Conservation (phyloP, 2,888 invertebrate species). For the Hoplodrina blanda region DNA sequence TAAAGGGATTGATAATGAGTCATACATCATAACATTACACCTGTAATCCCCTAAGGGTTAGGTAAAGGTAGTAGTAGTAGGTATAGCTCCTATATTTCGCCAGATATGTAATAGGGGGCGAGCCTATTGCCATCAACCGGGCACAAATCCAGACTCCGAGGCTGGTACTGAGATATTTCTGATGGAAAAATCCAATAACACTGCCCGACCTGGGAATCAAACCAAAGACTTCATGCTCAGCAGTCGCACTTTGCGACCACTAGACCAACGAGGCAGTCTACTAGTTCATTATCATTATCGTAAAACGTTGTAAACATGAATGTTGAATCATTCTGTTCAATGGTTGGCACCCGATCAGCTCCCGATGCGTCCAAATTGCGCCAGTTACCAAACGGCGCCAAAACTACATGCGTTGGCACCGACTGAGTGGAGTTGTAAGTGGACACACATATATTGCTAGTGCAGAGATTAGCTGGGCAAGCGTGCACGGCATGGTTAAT, state of each 20-base stretch:
- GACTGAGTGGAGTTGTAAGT: constrained; percentile 16
- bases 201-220: too few relatives aligned
- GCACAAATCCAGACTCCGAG: too few relatives aligned
- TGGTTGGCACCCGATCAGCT: constrained; percentile 30
- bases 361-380: constrained; percentile 36
- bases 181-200: too few relatives aligned
- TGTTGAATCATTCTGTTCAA: constrained; percentile 30
- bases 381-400: constrained; percentile 43
- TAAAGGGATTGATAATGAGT: neutral
- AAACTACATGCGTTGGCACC: constrained; percentile 39
- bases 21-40: too few relatives aligned
- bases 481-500: neutral
- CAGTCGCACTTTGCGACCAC: too few relatives aligned
- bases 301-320: constrained; percentile 9
- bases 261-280: neutral
- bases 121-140: too few relatives aligned
- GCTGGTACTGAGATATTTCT: too few relatives aligned
- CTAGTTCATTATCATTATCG: neutral
- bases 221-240: too few relatives aligned
- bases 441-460: constrained; percentile 21
- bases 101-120: too few relatives aligned
- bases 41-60: too few relatives aligned
- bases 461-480: constrained; percentile 4
- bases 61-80: too few relatives aligned
- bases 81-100: too few relatives aligned